Percentiles rank a stretch among this genome's conserved stretches.
Evolutionary conservation across 2,888 invertebrate genomes (phyloP).

Genomic region (Drosophila melanosoma): DNA sequence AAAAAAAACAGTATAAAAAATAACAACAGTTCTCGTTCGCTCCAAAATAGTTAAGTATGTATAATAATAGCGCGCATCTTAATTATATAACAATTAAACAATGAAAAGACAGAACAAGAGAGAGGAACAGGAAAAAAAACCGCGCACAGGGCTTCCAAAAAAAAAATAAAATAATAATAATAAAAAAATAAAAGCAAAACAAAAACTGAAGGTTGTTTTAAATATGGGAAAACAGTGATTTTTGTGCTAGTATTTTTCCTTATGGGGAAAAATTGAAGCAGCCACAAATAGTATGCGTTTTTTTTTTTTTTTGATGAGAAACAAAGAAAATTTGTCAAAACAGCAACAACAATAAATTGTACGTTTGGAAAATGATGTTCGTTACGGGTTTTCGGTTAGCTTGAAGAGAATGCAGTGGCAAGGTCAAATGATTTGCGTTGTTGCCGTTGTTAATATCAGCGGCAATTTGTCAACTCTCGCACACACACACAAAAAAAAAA

Average conservation of each 20-base stretch:
- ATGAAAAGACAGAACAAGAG: conserved; percentile 9
- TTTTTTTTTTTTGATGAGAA: conserved; percentile 19
- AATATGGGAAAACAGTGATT: conserved; percentile 71
- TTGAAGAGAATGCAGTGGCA: conserved; percentile 55
- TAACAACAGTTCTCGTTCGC: conserved; percentile 36
- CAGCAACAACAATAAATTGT: conserved; percentile 50
- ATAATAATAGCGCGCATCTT: conserved; percentile 79
- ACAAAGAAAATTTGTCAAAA: conserved; percentile 71
- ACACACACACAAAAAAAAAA: conserved; percentile 16
- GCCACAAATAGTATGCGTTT: too few relatives aligned
- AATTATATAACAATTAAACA: conserved; percentile 77
- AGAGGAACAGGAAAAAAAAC: neutral
- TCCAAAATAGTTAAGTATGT: conserved; percentile 70
- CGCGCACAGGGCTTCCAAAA: neutral
- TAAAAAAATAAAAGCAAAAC: neutral
- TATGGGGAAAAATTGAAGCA: neutral
- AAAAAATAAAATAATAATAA: neutral
- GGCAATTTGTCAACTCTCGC: conserved; percentile 71
- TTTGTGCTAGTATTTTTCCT: conserved; percentile 17
- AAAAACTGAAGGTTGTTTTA: conserved; percentile 55
- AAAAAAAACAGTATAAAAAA: conserved; percentile 10
- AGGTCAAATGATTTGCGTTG: conserved; percentile 52
- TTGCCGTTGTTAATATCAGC: conserved; percentile 31
- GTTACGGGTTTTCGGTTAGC: conserved; percentile 35
- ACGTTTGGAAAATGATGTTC: conserved; percentile 64